A percentile compares a stretch with the other conserved stretches of the same genome.
Evolutionary conservation across 2,888 invertebrate species (phyloP).

Genomic region (Amblyteles armatorius): DNA sequence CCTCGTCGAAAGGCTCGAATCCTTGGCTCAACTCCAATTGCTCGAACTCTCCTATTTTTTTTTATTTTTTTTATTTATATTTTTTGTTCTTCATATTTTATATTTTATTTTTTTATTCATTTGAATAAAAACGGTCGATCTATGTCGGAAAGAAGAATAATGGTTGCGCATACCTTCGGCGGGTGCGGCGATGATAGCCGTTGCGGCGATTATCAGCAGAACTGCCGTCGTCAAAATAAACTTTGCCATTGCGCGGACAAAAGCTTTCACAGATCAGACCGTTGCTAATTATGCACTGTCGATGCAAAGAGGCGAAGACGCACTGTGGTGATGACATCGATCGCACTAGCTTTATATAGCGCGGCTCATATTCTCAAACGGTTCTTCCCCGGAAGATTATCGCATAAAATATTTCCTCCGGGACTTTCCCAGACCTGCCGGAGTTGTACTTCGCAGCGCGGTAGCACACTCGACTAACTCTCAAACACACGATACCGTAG

Average conservation of each 20-base stretch:
- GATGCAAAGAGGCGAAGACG: background rate
- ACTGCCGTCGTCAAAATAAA: constrained; percentile 60
- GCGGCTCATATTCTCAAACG: background rate
- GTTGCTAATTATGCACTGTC: background rate
- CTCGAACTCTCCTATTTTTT: constrained; percentile 34
- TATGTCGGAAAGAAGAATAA: background rate
- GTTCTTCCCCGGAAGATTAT: constrained; percentile 16
- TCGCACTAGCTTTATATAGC: constrained; percentile 29
- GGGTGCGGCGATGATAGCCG: constrained; percentile 58
- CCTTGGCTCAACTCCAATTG: constrained; percentile 24
- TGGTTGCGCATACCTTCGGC: constrained; percentile 41
- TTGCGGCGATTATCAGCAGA: constrained; percentile 53
- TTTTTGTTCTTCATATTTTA: background rate
- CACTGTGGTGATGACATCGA: constrained; percentile 7
- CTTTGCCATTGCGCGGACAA: constrained; percentile 54
- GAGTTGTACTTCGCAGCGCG: background rate
- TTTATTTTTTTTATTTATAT: background rate
- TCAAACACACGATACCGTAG: background rate
- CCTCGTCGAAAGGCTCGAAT: background rate
- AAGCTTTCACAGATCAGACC: background rate
- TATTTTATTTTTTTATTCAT: background rate
- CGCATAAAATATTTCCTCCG: background rate
- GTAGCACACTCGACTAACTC: background rate
- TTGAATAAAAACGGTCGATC: background rate
- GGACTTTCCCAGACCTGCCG: constrained; percentile 37